These are phyloP conservation scores for Pseudochirops cupreus DNA, from an alignment of 2,797 vertebrate species.

Conservation along the genomic window DNA sequence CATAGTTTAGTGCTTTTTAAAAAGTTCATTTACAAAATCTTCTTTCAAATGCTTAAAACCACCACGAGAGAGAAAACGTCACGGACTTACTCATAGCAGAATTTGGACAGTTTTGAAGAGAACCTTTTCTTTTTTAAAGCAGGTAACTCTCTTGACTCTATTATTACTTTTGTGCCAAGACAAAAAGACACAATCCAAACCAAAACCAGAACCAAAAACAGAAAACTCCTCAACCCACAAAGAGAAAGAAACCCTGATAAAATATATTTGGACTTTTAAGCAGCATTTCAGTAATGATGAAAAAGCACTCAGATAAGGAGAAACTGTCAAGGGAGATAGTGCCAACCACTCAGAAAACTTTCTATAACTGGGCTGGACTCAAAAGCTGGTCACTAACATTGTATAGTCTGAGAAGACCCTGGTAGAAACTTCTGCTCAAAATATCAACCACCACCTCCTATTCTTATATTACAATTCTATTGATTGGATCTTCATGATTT, in stretches of 20 bases:
- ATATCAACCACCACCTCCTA: neutral
- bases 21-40: slow-evolving; percentile 66
- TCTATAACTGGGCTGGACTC: neutral
- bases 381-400: neutral
- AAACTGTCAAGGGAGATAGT: neutral
- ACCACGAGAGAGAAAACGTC: slow-evolving; percentile 62
- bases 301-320: neutral
- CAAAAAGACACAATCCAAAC: slow-evolving; percentile 13
- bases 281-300: neutral
- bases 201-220: neutral
- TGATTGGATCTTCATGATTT: neutral
- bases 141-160: slow-evolving; percentile 35
- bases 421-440: neutral
- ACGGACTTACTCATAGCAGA: slow-evolving; percentile 65
- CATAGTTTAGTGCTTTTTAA: slow-evolving; percentile 35
- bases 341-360: neutral
- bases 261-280: neutral
- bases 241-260: neutral
- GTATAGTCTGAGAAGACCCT: neutral
- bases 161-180: slow-evolving; percentile 34
- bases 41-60: slow-evolving; percentile 61
- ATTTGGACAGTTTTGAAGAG: slow-evolving; percentile 54
- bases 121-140: neutral
- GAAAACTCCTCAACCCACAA: neutral
- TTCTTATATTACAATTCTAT: neutral